Base-by-base conservation (phyloP, 30 jellyfish, hydroid and myxozoan species). In the Aurelia aurita region DNA sequence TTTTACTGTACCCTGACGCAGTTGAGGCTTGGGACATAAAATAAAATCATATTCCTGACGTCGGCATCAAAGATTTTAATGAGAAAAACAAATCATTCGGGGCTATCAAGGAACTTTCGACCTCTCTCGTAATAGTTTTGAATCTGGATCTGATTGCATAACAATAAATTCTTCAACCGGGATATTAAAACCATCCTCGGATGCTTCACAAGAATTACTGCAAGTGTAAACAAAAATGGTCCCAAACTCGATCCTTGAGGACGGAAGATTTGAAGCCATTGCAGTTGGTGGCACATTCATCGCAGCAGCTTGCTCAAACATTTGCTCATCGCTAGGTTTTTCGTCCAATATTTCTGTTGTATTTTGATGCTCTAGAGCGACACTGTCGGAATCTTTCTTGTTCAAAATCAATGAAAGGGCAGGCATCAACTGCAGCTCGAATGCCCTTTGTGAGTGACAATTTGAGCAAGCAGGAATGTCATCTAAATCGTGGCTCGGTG, bases 401-500 rank as follows among this genome's bases (percentile, higher is more conserved):
- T 58, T 85, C 80, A 90, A 71, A 28, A 69, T 9, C 81, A 75
- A 73, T 39, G 86, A 70, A 8, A 91, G 49, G 14, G 93, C 85
- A 8, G 98, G 98, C 98, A 91, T 82, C 34, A 91, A 63, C 93
- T 91, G 98, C 64, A 86, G 16, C 70, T 91, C 98, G 67, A 91
- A 85, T 26, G 73, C 89, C 8, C 98, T 87, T 16, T n/a, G 55
- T 2, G 94, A 64, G 39, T 69, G 72, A 46, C 98, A 91, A 67
- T 85, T 35, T 16, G 74, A 67, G 72, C 98, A 91, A 5, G 57
- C 47, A 25, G 93, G 93, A 22, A 91, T 64, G 29, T 31, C 28
- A 29, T 79, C 82, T 6, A 82, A 51, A 22, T 69, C 20, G 28
- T 73, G 47, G 20, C 59, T 80, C 27, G 85, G 96, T 31, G 28